phyloP scores from a whole-genome alignment of 2,797 vertebrate species.

The Pseudochirops cupreus region DNA sequence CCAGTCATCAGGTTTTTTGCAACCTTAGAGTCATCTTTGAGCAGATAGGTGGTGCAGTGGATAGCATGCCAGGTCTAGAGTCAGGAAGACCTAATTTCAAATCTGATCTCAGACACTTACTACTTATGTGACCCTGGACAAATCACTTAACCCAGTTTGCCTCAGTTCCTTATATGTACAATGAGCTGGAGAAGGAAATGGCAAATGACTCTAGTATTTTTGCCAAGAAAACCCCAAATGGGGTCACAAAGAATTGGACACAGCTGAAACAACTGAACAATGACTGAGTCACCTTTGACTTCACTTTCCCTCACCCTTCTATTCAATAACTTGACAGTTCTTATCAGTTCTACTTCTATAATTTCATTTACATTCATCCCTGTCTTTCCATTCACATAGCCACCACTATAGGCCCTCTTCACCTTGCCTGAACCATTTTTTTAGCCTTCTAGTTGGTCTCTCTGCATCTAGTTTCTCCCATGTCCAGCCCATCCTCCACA shows the following conservation, averaged over 20 bases:
- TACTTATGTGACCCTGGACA: not conserved
- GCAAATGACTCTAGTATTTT: not conserved
- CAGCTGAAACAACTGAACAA: not conserved
- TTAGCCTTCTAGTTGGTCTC: not conserved
- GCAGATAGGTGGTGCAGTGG: not conserved
- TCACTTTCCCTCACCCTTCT: not conserved
- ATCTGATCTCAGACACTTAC: not conserved
- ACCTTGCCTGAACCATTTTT: not conserved
- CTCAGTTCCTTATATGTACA: not conserved
- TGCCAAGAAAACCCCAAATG: not conserved
- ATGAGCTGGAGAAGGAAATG: not conserved
- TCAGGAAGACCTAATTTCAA: not conserved
- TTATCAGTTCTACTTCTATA: not conserved
- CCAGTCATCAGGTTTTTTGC: not conserved
- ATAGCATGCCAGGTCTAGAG: not conserved
- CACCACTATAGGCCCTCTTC: not conserved
- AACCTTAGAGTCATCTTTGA: not conserved
- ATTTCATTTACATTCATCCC: not conserved
- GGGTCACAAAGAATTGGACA: not conserved
- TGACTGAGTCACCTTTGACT: not conserved
- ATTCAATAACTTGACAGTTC: not conserved
- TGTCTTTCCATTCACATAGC: not conserved
- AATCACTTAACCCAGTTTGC: not conserved
- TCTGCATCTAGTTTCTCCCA: not conserved
- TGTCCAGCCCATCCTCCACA: not conserved